Percentiles rank a stretch among this genome's conserved stretches.
phyloP scores from a whole-genome alignment of 35 echinoderm and acorn worm species.

The Heliocidaris erythrogramma region DNA sequence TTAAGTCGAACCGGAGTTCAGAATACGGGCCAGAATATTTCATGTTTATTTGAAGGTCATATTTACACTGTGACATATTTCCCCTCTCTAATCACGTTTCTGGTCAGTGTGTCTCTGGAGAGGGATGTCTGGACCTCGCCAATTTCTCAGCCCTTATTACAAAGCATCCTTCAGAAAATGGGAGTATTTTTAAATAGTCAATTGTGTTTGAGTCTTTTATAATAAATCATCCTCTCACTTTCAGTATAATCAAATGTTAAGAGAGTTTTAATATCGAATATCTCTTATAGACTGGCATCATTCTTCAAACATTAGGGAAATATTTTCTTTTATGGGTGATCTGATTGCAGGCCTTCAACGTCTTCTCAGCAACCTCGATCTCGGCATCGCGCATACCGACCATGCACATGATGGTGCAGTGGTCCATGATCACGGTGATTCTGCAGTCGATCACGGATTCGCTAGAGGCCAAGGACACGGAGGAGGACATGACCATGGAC shows the following conservation, averaged over 20 bases:
- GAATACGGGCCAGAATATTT: no score
- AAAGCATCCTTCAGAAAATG: not conserved
- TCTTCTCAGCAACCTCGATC: not conserved
- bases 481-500: not conserved
- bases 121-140: not conserved
- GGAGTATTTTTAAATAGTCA: not conserved
- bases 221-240: not conserved
- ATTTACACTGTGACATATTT: not conserved
- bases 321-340: not conserved
- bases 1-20: no score
- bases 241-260: not conserved
- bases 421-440: not conserved
- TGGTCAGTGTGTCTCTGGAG: not conserved
- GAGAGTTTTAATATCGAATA: no score
- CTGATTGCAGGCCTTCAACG: slow-evolving; percentile 10
- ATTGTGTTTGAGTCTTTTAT: not conserved
- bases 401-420: not conserved
- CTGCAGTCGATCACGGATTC: not conserved
- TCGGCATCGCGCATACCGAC: not conserved
- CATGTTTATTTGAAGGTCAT: no score
- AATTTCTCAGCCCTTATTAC: not conserved
- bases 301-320: no score
- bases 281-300: no score
- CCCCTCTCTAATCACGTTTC: not conserved
- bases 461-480: not conserved